Evolutionary conservation across 2,113 vertebrate genomes (phyloP).

Genomic region (Python bivittatus): DNA sequence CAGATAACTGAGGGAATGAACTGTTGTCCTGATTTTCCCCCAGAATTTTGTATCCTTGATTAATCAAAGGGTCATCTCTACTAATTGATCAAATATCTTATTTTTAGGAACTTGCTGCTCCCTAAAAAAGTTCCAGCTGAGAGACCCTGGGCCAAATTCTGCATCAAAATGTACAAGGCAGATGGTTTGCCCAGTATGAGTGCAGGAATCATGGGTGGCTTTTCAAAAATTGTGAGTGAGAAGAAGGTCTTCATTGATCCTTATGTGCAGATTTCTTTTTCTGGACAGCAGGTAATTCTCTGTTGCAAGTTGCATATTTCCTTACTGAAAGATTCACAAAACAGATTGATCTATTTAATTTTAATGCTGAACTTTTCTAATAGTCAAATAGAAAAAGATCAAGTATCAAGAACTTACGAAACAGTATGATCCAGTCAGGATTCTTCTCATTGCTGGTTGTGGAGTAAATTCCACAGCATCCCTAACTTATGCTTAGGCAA

Average conservation of each 20-base stretch:
- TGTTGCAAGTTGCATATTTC: background rate
- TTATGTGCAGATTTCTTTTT: slow-evolving; percentile 86
- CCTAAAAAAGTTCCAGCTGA: slow-evolving; percentile 84
- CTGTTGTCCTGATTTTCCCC: background rate
- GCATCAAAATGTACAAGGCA: slow-evolving; percentile 82
- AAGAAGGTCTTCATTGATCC: slow-evolving; percentile 87
- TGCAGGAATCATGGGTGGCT: slow-evolving; percentile 83
- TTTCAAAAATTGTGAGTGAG: slow-evolving; percentile 85
- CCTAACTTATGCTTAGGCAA: background rate
- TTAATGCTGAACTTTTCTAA: background rate
- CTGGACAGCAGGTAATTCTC: slow-evolving; percentile 86
- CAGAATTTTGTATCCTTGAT: background rate
- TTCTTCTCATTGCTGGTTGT: background rate
- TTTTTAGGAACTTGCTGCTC: slow-evolving; percentile 85
- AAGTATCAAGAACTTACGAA: background rate
- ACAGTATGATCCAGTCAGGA: background rate
- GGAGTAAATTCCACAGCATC: background rate
- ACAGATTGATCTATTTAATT: background rate
- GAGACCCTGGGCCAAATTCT: slow-evolving; percentile 88
- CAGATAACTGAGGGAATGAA: background rate
- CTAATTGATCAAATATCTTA: background rate
- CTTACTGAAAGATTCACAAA: background rate
- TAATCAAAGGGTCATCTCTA: background rate
- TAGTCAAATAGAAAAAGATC: background rate
- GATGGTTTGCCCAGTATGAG: slow-evolving; percentile 90